Conservation (phyloP, 2,797 vertebrate genomes). For the Trichosurus vulpecula region DNA sequence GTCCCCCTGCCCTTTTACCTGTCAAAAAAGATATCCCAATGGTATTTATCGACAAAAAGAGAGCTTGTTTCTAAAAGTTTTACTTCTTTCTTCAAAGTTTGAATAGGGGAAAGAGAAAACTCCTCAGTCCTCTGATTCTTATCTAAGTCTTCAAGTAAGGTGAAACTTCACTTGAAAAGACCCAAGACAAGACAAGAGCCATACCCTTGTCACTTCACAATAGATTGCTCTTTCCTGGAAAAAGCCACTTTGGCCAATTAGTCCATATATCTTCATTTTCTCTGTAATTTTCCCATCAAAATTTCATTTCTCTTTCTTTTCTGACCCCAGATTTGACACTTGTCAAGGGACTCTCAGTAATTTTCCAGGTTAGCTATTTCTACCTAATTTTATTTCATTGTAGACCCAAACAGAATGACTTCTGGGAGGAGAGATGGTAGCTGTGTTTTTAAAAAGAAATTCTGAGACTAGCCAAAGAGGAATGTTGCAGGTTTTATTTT, state of each 20-base stretch:
- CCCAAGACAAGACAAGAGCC: not conserved
- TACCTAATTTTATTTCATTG: not conserved
- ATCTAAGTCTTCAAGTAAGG: not conserved
- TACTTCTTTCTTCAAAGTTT: not conserved
- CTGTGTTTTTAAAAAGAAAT: too few relatives aligned
- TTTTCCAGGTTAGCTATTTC: not conserved
- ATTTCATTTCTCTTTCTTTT: not conserved
- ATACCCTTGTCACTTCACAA: not conserved
- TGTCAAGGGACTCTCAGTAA: not conserved
- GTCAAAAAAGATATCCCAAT: not conserved
- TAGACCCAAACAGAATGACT: not conserved
- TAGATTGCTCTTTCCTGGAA: not conserved
- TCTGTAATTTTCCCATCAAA: not conserved
- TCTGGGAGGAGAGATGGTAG: not conserved
- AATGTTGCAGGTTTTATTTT: too few relatives aligned
- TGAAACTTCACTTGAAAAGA: not conserved
- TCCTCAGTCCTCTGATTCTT: not conserved
- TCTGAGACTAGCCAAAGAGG: too few relatives aligned
- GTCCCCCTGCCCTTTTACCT: not conserved
- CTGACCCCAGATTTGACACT: not conserved
- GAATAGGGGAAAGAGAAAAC: not conserved
- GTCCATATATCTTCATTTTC: not conserved
- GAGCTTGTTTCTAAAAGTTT: not conserved
- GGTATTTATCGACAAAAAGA: not conserved
- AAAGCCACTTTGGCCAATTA: not conserved